Evolutionary conservation across 2,888 invertebrate genomes (phyloP), one percentile per base, ranked within the genome.

Genomic region (Mimas tiliae): DNA sequence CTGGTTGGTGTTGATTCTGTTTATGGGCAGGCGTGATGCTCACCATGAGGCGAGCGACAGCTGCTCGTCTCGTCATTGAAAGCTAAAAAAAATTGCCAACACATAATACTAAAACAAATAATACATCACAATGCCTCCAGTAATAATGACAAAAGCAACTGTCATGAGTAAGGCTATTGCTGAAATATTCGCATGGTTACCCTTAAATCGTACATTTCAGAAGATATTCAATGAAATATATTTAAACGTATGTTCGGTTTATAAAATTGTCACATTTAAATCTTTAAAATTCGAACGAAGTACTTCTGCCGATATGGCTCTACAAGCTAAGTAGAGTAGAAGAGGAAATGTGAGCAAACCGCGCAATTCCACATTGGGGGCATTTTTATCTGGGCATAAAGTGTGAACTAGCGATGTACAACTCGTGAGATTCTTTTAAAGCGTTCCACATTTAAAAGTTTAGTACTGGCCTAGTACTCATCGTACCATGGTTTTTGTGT

Each of bases 371-470:
- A 73, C 74, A 76, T 72, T 66, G 73, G 70, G 79, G 81, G 77
- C 77, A 85, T 84, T 89, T 87, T 88, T 87, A 87, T 86, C 85
- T 81, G 82, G 79, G 83, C 85, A 81, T 84, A 79, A 85, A 87
- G 86, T 87, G 88, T 86, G 89, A 89, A 87, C 86, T 86, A 82
- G 19, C 38, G 58, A 58, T 58, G 58, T 16, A 33, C 33, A 33
- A 42, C 16, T 42, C 42, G 6, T 16, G 34, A 34, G 12, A 38
- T 58, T 42, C 38, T 58, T 42, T 12, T 12, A 16, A 42, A 42
- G 1, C 16, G 11, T 58, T n/a, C 16, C 27, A 16, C 4, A 38
- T 55, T 52, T 52, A 48, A 48, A 16, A 48, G 19, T 50, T 9
- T 6, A 38, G 8, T 9, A 8, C 9, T 19, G 50, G 19, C 9